phyloP scores from a whole-genome alignment of 2,797 vertebrate species.

The Diplodus puntazzo region DNA sequence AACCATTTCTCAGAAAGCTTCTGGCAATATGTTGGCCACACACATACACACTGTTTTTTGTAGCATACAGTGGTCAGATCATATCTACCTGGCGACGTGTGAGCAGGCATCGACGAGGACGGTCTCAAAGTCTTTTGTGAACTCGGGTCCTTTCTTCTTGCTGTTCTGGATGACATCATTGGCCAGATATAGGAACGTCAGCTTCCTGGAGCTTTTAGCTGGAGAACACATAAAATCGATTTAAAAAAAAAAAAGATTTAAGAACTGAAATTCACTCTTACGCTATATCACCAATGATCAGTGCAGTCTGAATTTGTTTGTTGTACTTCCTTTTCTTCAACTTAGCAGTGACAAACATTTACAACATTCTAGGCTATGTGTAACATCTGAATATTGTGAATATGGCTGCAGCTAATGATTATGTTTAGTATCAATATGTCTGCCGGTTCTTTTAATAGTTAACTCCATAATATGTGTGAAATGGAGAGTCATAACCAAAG shows the following conservation, averaged over 20 bases:
- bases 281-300: not conserved
- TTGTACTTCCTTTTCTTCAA: not conserved
- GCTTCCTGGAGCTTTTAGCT: conserved; percentile 96
- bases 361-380: not conserved
- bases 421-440: too few relatives aligned
- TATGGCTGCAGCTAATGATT: not conserved
- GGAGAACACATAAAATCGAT: conserved; percentile 29
- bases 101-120: conserved; percentile 98
- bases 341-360: not conserved
- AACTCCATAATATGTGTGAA: too few relatives aligned
- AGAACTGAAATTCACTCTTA: not conserved
- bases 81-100: conserved; percentile 94
- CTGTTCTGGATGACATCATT: conserved; percentile 99
- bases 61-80: not conserved
- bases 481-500: too few relatives aligned
- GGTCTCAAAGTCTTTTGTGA: conserved; percentile 95
- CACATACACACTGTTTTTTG: not conserved
- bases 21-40: not conserved
- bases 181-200: conserved; percentile 97
- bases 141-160: conserved; percentile 99
- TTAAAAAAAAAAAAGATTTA: not conserved
- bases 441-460: too few relatives aligned
- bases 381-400: not conserved
- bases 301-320: not conserved
- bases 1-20: not conserved